A percentile compares a stretch with the other conserved stretches of the same genome.
Evolutionary conservation across 2,113 vertebrate genomes (phyloP).

Genomic region (Heliornis fulica): DNA sequence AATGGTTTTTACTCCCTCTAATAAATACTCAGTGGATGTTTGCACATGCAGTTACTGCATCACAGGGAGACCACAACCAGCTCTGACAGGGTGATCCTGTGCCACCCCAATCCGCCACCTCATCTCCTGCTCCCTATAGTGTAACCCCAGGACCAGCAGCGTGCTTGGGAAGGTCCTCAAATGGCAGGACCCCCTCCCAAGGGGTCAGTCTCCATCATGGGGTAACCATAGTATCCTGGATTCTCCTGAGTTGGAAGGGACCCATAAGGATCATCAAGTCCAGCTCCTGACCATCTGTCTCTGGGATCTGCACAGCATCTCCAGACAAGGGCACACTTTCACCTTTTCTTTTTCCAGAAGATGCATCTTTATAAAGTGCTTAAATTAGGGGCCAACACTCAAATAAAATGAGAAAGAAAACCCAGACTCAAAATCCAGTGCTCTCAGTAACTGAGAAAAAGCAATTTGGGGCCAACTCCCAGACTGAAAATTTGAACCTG

Average conservation of each 20-base stretch:
- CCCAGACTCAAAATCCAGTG: neutral
- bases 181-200: neutral
- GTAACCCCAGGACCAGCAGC: fast-evolving
- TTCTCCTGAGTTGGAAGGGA: too few species aligned
- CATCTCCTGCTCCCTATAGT: fast-evolving
- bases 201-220: neutral
- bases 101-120: neutral
- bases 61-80: fast-evolving
- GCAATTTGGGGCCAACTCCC: neutral
- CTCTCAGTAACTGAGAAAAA: neutral
- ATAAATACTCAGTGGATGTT: neutral
- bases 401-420: neutral
- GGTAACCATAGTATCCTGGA: too few species aligned
- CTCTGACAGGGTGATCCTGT: neutral
- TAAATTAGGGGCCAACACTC: neutral
- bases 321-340: neutral
- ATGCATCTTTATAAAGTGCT: neutral
- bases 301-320: neutral
- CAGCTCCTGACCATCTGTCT: neutral
- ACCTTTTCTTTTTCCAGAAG: neutral
- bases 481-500: neutral
- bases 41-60: neutral
- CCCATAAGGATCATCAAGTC: too few species aligned
- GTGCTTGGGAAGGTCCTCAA: neutral
- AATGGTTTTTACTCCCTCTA: neutral